A percentile compares a stretch with the other conserved stretches of the same genome.
Evolutionary conservation across 2,888 invertebrate species (phyloP).

Genomic region (Blera fallax): DNA sequence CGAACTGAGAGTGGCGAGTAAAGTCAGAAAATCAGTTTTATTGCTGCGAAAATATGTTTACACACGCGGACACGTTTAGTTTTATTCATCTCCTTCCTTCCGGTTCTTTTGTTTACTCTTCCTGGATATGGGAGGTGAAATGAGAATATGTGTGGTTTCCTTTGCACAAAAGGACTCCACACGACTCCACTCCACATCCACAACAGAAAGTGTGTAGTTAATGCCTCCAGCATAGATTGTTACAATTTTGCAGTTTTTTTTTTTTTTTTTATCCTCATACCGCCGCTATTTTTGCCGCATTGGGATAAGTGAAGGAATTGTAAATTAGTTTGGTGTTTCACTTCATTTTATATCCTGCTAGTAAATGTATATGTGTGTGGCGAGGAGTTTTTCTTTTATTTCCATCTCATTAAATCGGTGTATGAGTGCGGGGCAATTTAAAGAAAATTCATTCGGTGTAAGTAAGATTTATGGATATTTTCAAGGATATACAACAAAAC

Average conservation of each 20-base stretch:
- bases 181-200: neutral
- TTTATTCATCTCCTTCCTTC: conserved; percentile 19
- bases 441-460: conserved; percentile 38
- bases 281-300: conserved; percentile 30
- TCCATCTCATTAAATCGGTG: conserved; percentile 46
- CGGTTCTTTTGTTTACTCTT: neutral
- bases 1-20: neutral
- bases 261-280: neutral
- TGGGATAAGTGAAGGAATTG: conserved; percentile 34
- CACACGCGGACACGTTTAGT: conserved; percentile 47
- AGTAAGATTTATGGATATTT: conserved; percentile 52
- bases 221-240: conserved; percentile 36
- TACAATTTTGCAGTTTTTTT: neutral
- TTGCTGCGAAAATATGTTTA: conserved; percentile 48
- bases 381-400: neutral
- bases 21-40: conserved; percentile 52
- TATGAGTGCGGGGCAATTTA: conserved; percentile 36
- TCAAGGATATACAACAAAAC: conserved; percentile 4
- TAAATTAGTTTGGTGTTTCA: conserved; percentile 42
- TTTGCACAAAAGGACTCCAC: neutral
- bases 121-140: neutral
- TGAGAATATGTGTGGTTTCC: neutral
- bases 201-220: conserved; percentile 40
- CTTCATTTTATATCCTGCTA: neutral
- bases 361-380: neutral